Percentiles rank a stretch among this genome's conserved stretches.
Conservation (phyloP, 2,113 vertebrate genomes). For the Brienomyrus brachyistius region DNA sequence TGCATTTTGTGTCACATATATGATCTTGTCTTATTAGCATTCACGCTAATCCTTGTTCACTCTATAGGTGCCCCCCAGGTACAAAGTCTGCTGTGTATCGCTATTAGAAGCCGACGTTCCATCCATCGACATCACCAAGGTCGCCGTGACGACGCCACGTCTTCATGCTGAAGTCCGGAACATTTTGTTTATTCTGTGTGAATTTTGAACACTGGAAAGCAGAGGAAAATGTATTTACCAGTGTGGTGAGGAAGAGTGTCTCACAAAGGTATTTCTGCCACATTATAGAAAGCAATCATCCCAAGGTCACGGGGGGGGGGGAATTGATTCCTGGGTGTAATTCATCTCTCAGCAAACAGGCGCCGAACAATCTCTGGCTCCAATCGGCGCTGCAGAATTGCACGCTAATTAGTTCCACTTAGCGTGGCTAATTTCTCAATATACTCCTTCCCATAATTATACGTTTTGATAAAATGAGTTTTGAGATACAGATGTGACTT, state of each 20-base stretch:
- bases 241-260: neutral
- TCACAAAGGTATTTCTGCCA: neutral
- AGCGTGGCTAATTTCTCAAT: slow-evolving; percentile 22
- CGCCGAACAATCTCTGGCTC: slow-evolving; percentile 10
- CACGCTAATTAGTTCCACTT: slow-evolving; percentile 23
- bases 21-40: neutral
- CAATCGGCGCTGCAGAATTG: neutral
- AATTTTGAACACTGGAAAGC: neutral
- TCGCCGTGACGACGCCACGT: neutral
- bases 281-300: neutral
- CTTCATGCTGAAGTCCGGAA: neutral
- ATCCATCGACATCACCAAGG: neutral
- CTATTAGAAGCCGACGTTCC: neutral
- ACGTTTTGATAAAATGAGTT: slow-evolving; percentile 13
- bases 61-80: neutral
- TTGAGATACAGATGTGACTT: slow-evolving; percentile 7
- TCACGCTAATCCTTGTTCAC: neutral
- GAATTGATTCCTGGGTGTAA: neutral
- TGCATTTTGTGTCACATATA: neutral
- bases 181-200: neutral
- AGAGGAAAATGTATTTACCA: neutral
- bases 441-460: slow-evolving; percentile 21
- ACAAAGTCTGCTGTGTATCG: neutral
- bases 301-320: neutral
- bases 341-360: neutral